A percentile compares a stretch with the other conserved stretches of the same genome.
These are phyloP conservation scores for Poeciliopsis paucimaculata DNA, from an alignment of 2,797 vertebrate species.

Conservation along the genomic window DNA sequence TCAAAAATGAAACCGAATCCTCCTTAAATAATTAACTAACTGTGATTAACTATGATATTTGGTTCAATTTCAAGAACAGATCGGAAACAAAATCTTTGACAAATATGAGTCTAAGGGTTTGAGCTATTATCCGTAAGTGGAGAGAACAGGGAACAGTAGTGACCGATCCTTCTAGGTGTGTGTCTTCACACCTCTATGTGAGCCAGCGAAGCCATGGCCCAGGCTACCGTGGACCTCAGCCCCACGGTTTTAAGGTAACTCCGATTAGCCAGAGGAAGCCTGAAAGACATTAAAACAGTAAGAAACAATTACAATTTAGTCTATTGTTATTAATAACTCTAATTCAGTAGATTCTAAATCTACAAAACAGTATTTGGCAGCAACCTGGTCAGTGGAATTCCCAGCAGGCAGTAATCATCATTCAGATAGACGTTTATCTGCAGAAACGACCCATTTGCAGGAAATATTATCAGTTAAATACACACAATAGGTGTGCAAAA, in stretches of 20 bases:
- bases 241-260: slow-evolving; percentile 87
- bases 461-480: background rate
- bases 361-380: background rate
- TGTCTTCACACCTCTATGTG: slow-evolving; percentile 82
- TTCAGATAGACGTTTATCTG: slow-evolving; percentile 89
- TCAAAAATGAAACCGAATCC: background rate
- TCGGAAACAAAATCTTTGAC: too few relatives aligned
- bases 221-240: slow-evolving; percentile 89
- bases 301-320: background rate
- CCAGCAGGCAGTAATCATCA: slow-evolving; percentile 86
- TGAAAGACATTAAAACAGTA: slow-evolving; percentile 50
- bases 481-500: background rate
- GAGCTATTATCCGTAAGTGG: too few relatives aligned
- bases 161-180: too few relatives aligned
- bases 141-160: too few relatives aligned
- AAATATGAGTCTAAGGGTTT: too few relatives aligned
- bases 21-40: background rate
- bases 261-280: slow-evolving; percentile 88
- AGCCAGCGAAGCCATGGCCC: slow-evolving; percentile 90
- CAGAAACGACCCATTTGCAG: slow-evolving; percentile 38
- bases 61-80: too few relatives aligned
- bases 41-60: background rate
- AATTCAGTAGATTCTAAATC: background rate
- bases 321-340: background rate
- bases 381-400: slow-evolving; percentile 91